Evolutionary conservation across 2,888 invertebrate genomes (phyloP), one percentile per base, ranked within the genome.

Genomic region (Drosophila atripex): DNA sequence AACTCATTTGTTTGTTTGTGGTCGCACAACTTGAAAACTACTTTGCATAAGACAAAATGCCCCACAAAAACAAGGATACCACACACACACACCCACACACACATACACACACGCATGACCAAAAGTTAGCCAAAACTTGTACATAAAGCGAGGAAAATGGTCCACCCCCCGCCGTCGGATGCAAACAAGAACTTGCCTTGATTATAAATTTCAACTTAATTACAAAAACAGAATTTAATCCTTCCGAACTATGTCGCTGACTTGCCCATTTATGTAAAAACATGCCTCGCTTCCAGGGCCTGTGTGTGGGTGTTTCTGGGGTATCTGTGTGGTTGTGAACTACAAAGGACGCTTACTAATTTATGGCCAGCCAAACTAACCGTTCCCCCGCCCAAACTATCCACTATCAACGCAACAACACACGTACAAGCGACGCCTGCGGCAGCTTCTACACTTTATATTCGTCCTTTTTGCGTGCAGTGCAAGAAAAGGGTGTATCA

Each of bases 171-270:
- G 28, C 55, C 47, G 32, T 39, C 49, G 46, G 47, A 39, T 63
- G 60, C 70, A 82, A 77, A 72, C 73, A 70, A 73, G 58, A 55
- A 58, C 51, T 83, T 51, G 84, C 73, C 80, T 88, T 86, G 87
- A 88, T 88, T 88, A 88, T 86, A 86, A 86, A 86, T 86, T 86
- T 86, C 89, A 88, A 88, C 89, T 86, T 86, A 86, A 86, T 86
- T 86, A 86, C 89, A 88, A 86, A 86, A 88, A 86, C 86, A 86
- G 78, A 88, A 76, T 79, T 86, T 86, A 86, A 86, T 88, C 86
- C 89, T 73, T 88, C 80, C 86, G 59, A 84, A 85, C 76, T 83
- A 82, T 83, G 82, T 85, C 82, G 86, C 74, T 70, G 69, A 68
- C 69, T 69, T 53, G 66, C 49, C 68, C 23, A 64, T 64, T 35